Evolutionary conservation across 2,888 invertebrate species (phyloP).

Genomic region (Tiphia femorata): DNA sequence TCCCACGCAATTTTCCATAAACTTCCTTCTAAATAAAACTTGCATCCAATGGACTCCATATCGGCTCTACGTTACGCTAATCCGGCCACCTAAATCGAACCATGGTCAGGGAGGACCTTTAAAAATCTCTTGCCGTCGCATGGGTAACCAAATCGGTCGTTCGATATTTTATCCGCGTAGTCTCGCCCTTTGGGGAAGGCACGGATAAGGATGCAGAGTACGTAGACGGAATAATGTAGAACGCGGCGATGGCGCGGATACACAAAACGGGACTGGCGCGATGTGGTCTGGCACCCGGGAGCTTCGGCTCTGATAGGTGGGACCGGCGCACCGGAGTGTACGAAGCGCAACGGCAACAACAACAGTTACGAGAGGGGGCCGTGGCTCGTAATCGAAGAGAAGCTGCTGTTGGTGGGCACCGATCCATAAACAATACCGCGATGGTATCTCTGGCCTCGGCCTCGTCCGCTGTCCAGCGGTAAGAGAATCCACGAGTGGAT

Average conservation of each 20-base stretch:
- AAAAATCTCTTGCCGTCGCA: too few species aligned
- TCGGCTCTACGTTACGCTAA: too few species aligned
- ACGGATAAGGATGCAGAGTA: neutral
- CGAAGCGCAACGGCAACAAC: too few species aligned
- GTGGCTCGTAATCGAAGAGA: neutral
- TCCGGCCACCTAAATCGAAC: too few species aligned
- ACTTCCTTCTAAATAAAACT: too few species aligned
- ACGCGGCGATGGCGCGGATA: neutral
- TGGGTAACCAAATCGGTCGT: neutral
- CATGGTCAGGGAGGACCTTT: too few species aligned
- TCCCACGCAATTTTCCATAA: too few species aligned
- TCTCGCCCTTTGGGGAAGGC: neutral
- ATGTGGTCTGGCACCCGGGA: too few species aligned
- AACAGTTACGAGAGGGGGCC: neutral
- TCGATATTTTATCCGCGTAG: neutral
- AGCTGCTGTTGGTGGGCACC: conserved; percentile 12
- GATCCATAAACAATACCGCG: conserved; percentile 37
- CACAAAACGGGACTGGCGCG: too few species aligned
- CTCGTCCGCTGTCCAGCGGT: conserved; percentile 10
- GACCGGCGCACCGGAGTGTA: neutral
- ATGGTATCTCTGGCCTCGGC: conserved; percentile 34
- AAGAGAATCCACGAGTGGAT: conserved; percentile 27
- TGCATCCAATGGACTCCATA: too few species aligned
- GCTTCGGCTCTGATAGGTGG: neutral
- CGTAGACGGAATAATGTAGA: conserved; percentile 1